Evolutionary conservation across 1,140 invertebrate species (phyloP).

Genomic region (Tenebrio molitor): DNA sequence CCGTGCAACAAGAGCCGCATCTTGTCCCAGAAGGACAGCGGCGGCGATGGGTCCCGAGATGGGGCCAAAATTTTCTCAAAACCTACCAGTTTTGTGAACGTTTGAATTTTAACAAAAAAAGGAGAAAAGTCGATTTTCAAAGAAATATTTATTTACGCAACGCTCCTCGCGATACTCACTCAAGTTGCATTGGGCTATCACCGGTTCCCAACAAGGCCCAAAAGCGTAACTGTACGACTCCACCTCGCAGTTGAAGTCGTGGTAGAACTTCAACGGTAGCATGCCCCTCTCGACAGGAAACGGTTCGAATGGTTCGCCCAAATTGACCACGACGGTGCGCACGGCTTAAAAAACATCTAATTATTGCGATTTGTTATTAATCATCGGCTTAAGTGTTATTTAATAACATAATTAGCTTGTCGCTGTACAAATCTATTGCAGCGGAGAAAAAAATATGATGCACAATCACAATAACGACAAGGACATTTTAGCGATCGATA

Average conservation of each 20-base stretch:
- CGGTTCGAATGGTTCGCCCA: slow-evolving; percentile 83
- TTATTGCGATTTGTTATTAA: background rate
- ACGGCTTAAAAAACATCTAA: slow-evolving; percentile 71
- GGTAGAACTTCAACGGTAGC: slow-evolving; percentile 96
- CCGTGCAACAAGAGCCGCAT: slow-evolving; percentile 94
- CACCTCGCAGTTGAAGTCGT: slow-evolving; percentile 96
- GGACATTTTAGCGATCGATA: too few species aligned
- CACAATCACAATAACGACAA: too few species aligned
- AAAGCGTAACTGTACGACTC: slow-evolving; percentile 92
- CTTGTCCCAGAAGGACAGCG: slow-evolving; percentile 98
- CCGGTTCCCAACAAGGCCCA: slow-evolving; percentile 98
- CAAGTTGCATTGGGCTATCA: slow-evolving; percentile 95
- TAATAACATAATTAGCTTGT: too few species aligned
- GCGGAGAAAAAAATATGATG: too few species aligned
- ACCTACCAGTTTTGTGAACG: too few species aligned
- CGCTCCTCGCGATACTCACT: slow-evolving; percentile 72
- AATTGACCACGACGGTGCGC: slow-evolving; percentile 78
- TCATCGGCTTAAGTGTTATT: too few species aligned
- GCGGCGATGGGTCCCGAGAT: slow-evolving; percentile 93
- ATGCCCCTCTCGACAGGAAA: slow-evolving; percentile 86
- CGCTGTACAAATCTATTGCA: too few species aligned
- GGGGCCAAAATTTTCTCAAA: slow-evolving; percentile 85
- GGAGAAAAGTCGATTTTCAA: too few species aligned
- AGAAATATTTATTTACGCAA: too few species aligned
- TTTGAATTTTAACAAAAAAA: too few species aligned